A percentile compares a stretch with the other conserved stretches of the same genome.
Evolutionary conservation across 2,113 vertebrate genomes (phyloP).

Genomic region (Mirza zaza): DNA sequence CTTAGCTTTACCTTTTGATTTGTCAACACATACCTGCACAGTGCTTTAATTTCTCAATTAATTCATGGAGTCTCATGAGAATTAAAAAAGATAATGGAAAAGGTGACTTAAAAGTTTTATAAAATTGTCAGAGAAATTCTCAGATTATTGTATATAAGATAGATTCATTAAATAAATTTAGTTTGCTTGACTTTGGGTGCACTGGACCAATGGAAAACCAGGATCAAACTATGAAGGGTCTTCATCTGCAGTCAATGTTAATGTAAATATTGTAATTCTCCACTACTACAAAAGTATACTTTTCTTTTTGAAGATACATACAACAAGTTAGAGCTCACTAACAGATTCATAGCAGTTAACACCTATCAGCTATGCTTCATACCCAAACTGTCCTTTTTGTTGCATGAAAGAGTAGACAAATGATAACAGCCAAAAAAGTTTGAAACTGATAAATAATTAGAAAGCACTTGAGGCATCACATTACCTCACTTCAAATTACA

Average conservation of each 20-base stretch:
- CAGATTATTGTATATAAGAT: not conserved
- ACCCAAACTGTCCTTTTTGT: not conserved
- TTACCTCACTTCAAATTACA: too few relatives aligned
- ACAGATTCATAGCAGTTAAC: not conserved
- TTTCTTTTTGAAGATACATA: constrained; percentile 66
- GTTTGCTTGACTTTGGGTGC: not conserved
- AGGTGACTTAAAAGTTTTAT: not conserved
- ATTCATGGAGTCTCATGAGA: not conserved
- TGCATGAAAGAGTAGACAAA: not conserved
- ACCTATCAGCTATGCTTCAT: not conserved
- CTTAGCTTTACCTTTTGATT: not conserved
- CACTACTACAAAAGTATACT: not conserved
- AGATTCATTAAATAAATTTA: not conserved
- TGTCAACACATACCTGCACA: not conserved
- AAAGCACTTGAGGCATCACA: not conserved
- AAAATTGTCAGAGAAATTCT: not conserved
- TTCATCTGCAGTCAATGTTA: not conserved
- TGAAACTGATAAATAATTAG: not conserved
- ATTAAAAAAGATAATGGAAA: not conserved
- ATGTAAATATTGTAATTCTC: not conserved
- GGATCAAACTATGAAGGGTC: not conserved
- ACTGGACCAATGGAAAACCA: not conserved
- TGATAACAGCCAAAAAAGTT: not conserved
- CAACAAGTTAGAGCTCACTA: not conserved
- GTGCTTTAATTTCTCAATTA: not conserved